Conservation (phyloP, 30 jellyfish, hydroid and myxozoan species). For the Catostylus mosaicus region DNA sequence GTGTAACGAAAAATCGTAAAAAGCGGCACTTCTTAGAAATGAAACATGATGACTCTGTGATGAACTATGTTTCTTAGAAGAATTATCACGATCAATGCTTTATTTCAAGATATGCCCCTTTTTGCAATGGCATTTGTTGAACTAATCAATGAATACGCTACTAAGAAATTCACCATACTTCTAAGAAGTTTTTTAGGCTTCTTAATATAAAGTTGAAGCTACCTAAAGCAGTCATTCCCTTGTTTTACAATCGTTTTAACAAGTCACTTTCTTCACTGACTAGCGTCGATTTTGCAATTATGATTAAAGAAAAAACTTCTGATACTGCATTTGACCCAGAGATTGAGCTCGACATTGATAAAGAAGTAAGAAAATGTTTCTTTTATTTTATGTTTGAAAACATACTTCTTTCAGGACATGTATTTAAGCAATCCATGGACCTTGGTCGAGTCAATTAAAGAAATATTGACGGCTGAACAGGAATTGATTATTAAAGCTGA, state of each 20-base stretch:
- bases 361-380: neutral
- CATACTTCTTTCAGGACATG: constrained; percentile 53
- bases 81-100: neutral
- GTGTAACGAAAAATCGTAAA: too few species aligned
- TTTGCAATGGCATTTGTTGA: neutral
- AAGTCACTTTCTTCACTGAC: too few species aligned
- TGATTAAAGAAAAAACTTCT: too few species aligned
- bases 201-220: neutral
- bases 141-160: too few species aligned
- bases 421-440: constrained; percentile 57
- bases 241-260: too few species aligned
- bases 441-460: constrained; percentile 63
- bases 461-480: constrained; percentile 69
- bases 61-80: neutral
- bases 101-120: neutral
- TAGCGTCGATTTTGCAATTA: too few species aligned
- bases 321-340: neutral
- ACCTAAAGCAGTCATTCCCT: neutral
- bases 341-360: neutral
- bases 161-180: neutral
- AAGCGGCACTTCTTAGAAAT: too few species aligned
- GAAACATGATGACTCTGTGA: too few species aligned
- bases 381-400: too few species aligned
- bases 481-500: constrained; percentile 41
- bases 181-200: neutral